phyloP scores from a whole-genome alignment of 1,140 invertebrate genomes.

The Hesperophylax magnus region DNA sequence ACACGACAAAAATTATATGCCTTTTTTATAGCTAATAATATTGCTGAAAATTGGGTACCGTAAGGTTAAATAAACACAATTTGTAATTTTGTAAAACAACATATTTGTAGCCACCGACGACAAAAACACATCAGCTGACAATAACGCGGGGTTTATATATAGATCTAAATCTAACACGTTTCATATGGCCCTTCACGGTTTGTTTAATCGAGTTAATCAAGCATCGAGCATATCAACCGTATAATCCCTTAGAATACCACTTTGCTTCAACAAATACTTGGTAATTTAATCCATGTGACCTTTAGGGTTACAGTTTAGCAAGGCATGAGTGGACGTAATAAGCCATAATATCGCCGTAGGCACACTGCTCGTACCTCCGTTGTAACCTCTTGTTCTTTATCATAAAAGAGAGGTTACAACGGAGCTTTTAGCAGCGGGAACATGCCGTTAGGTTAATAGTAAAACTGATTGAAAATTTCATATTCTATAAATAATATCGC shows the following conservation, averaged over 20 bases:
- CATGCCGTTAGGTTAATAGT: too few relatives aligned
- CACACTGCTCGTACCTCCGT: neutral
- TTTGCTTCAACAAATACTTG: neutral
- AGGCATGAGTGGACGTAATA: constrained; percentile 12
- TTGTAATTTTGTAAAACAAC: neutral
- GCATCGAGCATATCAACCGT: neutral
- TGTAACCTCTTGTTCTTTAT: neutral
- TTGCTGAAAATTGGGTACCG: neutral
- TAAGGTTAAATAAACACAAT: neutral
- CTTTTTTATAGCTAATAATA: too few relatives aligned
- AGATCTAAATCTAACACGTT: too few relatives aligned
- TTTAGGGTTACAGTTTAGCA: constrained; percentile 17
- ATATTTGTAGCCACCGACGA: neutral
- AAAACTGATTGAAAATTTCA: too few relatives aligned
- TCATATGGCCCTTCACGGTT: too few relatives aligned
- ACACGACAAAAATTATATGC: too few relatives aligned
- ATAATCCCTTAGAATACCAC: neutral
- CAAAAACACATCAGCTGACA: neutral
- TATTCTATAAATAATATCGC: too few relatives aligned
- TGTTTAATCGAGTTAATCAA: neutral
- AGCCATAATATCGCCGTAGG: neutral
- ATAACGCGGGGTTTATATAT: neutral
- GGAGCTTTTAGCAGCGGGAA: too few relatives aligned
- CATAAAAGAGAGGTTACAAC: too few relatives aligned
- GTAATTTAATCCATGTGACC: constrained; percentile 5